Percentiles rank a stretch among this genome's conserved stretches.
Evolutionary conservation across 2,113 vertebrate genomes (phyloP).

Genomic region (Ramphastos sulfuratus): DNA sequence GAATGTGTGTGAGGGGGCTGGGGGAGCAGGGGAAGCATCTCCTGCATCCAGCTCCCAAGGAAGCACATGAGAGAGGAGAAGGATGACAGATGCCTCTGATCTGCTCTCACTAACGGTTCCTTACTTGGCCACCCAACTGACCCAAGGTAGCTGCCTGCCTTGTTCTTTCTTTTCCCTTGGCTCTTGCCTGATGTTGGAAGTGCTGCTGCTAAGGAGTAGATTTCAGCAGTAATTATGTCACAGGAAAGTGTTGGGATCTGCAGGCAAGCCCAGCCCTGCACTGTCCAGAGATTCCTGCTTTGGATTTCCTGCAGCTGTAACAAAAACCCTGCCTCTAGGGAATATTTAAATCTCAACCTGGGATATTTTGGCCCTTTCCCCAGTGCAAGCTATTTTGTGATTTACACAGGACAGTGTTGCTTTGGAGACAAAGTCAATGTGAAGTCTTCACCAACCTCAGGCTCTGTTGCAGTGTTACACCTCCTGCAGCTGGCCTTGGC

Average conservation of each 20-base stretch:
- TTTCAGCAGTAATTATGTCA: background rate
- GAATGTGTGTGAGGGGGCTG: background rate
- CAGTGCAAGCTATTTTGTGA: background rate
- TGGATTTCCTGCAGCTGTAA: background rate
- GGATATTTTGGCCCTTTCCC: background rate
- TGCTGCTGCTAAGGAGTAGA: background rate
- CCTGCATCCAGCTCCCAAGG: background rate
- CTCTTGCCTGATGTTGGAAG: background rate
- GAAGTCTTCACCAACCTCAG: background rate
- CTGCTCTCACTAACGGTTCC: background rate
- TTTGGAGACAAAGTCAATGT: background rate
- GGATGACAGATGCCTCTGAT: background rate
- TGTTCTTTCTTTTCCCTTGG: background rate
- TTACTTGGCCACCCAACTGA: background rate
- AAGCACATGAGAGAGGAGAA: background rate
- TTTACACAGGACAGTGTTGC: background rate
- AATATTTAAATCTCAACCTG: background rate
- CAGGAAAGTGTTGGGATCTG: background rate
- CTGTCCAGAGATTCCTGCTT: background rate
- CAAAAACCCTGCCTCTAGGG: background rate
- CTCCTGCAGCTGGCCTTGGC: no score
- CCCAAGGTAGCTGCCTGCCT: background rate
- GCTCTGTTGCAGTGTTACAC: no score
- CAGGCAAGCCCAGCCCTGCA: background rate
- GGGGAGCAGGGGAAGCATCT: background rate